Conservation (phyloP, 2,797 vertebrate genomes). For the Channa striata region DNA sequence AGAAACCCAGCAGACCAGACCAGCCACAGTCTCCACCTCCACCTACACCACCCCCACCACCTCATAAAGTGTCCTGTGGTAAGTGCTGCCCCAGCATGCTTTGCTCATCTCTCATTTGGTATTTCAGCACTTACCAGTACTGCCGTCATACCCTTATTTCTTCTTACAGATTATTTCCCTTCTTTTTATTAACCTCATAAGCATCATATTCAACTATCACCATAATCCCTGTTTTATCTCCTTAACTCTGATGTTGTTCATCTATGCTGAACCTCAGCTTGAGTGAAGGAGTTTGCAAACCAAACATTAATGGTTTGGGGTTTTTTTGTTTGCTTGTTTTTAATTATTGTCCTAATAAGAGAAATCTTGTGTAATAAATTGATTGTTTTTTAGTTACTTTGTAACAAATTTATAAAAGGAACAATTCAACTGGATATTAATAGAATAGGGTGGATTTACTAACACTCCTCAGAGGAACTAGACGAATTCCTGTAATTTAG, state of each 20-base stretch:
- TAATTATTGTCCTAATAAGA: background rate
- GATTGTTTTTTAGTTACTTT: background rate
- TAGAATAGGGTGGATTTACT: background rate
- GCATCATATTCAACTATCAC: constrained; percentile 3
- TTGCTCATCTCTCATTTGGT: constrained; percentile 9
- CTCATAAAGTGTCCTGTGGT: constrained; percentile 90
- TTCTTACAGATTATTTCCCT: constrained; percentile 20
- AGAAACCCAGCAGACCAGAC: constrained; percentile 48
- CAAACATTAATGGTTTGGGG: background rate
- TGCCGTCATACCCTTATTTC: constrained; percentile 15
- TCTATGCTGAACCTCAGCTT: constrained; percentile 20
- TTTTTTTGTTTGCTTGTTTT: background rate
- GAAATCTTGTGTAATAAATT: background rate
- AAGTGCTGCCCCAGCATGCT: constrained; percentile 68
- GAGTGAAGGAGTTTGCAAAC: constrained; percentile 22
- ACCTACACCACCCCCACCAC: constrained; percentile 23
- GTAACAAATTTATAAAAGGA: background rate
- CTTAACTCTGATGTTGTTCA: constrained; percentile 39
- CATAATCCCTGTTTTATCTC: constrained; percentile 30
- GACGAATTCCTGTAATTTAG: background rate
- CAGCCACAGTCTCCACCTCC: constrained; percentile 40
- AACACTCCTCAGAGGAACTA: background rate
- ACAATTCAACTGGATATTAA: background rate
- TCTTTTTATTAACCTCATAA: constrained; percentile 13
- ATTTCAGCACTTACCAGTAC: constrained; percentile 11